Percentiles rank a stretch among this genome's conserved stretches.
phyloP scores from a whole-genome alignment of 2,797 vertebrate species.

The Diglossa cyanea region DNA sequence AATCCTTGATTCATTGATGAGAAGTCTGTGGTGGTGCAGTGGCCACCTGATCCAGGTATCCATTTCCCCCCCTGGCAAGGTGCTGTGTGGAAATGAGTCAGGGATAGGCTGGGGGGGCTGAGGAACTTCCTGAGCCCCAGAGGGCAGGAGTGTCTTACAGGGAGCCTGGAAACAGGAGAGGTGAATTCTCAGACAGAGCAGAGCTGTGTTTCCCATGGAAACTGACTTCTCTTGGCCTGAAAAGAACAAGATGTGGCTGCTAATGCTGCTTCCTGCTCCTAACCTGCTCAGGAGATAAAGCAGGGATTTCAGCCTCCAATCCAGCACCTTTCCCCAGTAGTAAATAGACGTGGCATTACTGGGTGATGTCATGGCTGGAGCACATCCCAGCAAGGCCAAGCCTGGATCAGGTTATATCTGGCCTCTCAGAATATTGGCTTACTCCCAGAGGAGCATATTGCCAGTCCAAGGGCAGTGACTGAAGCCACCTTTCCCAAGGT shows the following conservation, averaged over 20 bases:
- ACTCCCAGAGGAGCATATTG: conserved; percentile 42
- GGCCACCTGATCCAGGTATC: background rate
- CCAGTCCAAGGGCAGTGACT: background rate
- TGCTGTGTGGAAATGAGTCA: background rate
- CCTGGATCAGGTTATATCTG: conserved; percentile 46
- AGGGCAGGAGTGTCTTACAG: background rate
- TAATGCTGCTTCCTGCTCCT: conserved; percentile 27
- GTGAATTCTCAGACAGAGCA: background rate
- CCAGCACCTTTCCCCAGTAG: conserved; percentile 7
- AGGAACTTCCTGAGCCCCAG: background rate
- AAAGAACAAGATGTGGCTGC: background rate
- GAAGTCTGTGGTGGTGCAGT: background rate
- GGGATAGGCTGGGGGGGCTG: background rate
- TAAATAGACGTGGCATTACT: conserved; percentile 38
- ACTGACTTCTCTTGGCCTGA: background rate
- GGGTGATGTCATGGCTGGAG: conserved; percentile 48
- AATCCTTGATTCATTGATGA: background rate
- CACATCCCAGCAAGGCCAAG: conserved; percentile 30
- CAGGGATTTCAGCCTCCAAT: conserved; percentile 23
- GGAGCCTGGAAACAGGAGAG: background rate
- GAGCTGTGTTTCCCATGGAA: background rate
- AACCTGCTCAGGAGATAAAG: conserved; percentile 49
- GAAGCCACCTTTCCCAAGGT: conserved; percentile 59
- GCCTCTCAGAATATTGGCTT: conserved; percentile 24
- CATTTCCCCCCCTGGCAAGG: background rate